Evolutionary conservation across 2,113 vertebrate species (phyloP), one percentile per base, ranked within the genome.

Genomic region (Rhinolophus sinicus): DNA sequence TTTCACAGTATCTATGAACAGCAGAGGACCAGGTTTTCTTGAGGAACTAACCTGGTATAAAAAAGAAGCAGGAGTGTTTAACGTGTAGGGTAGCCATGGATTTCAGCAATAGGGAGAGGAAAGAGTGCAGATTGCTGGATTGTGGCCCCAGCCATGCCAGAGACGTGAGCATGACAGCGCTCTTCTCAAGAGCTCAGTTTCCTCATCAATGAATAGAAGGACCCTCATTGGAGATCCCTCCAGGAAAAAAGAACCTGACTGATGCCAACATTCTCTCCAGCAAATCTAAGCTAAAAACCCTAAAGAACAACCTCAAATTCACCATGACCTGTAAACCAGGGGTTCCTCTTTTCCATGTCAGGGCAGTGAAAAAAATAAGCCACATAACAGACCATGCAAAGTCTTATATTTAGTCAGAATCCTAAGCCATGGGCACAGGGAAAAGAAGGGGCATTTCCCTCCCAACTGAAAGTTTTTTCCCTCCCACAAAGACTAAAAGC

Each of bases 301-400:
- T 94, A 92, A 90, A 62, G 16, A 95, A 94, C 47, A 90, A 82
- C 35, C 60, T 85, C 73, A 95, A 88, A 90, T 92, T 88, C 96
- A 96, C 76, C 95, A 28, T 70, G 92, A 96, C 73, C 93, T 62
- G 22, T 15, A 94, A 86, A 80, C 62, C 77, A 44, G 38, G 65
- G 80, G 75, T 92, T 95, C 89, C 82, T 92, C 92, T 94, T 89
- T 90, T 87, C 62, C 70, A n/a, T 16, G 56, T 58, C 8, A 50
- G 58, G 26, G 8, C 33, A 90, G 62, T 22, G 65, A 77, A 88
- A 89, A 88, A 92, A 72, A 90, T 64, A 95, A 94, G 77, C 62
- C 47, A 83, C 72, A 88, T 77, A 95, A 95, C 92, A 78, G 90
- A 87, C 44, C 47, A 26, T 6, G 84, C 58, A 38, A 76, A 81